Base-by-base conservation (phyloP, 2,888 invertebrate species). In the Lymantria monacha region DNA sequence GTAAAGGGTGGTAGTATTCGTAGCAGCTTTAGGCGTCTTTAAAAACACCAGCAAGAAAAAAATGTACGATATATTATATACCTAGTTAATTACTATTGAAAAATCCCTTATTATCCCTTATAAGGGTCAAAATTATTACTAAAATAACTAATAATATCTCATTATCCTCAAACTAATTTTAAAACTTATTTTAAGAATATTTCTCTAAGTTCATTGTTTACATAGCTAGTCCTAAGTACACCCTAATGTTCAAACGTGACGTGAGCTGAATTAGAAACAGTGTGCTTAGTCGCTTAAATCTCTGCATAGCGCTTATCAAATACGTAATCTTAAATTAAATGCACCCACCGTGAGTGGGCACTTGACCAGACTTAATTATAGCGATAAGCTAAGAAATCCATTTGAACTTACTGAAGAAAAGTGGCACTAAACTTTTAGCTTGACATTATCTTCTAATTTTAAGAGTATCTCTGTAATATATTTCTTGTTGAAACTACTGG, bases 221-320 rank as follows among this genome's bases (percentile, higher is more conserved):
- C 41, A 13, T 37, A 40, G 46, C 53, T 57, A 43, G 46, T 30
- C 40, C 12, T 43, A 33, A 33, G 33, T 38, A 12, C 38, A 38
- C 38, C 7, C 38, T 69, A 63, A 69, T 63, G 61, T 59, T 46
- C 47, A 41, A 53, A 57, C 54, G 53, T 57, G 59, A 69, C 61
- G 59, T 59, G 66, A 47, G 56, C 55, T 56, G 57, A 66, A 66
- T 57, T 49, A 58, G 42, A 57, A 64, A 57, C 53, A 59, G 48
- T 52, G 49, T 54, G 48, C 31, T 51, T 51, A 52, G 50, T 57
- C 50, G 49, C 49, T 51, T 55, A 52, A 55, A 57, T 55, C 54
- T 52, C 44, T 42, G 48, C 44, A 48, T 0, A 10, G 11, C 33
- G 42, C 42, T 53, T 61, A 55, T 68, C 55, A 31, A 42, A 47